Base-by-base conservation (phyloP, 2,888 invertebrate genomes). In the Aleiodes alternator region DNA sequence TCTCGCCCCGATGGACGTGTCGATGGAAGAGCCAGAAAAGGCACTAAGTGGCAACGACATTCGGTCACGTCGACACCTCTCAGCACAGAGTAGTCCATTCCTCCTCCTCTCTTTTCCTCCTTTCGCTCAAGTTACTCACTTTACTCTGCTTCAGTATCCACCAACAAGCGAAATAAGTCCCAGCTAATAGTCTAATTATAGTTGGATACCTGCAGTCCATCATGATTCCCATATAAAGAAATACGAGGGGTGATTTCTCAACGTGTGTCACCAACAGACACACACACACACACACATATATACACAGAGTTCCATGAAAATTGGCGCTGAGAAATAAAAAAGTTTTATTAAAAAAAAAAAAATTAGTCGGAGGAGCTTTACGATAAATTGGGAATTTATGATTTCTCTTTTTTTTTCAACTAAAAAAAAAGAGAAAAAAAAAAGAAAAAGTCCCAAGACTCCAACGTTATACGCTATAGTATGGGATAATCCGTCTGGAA, bases 161-260 rank as follows among this genome's bases (percentile, higher is more conserved):
- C 43, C 51, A 16, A 53, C 61, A 29, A 9, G 16, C 61, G 9
- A 43, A 23, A 43, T 48, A 64, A 64, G 77, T 74, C 61, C 61
- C 74, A 75, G 76, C 79, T 81, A 83, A 83, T 81, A 83, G 83
- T 82, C 83, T 83, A 83, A 83, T 83, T 83, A 68, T 48, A 48
- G 64, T 64, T 43, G 74, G 74, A 71, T 75, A 51, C 70, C 70
- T 29, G 55, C 57, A 66, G 71, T 77, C 77, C 75, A 77, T 75
- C 51, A 64, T 14, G 56, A 66, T 34, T 61, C 61, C 74, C 72
- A 64, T 77, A 66, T 72, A 72, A 61, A 77, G 77, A 23, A 56
- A 55, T 50, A 34, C 29, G 16, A 14, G 43, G 43, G 64, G 48
- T 14, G 48, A 64, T 64, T 64, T 64, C 64, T 64, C 64, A 64